Evolutionary conservation across 2,797 vertebrate genomes (phyloP), one percentile per base, ranked within the genome.

Genomic region (Melanotaenia parkinsoni): DNA sequence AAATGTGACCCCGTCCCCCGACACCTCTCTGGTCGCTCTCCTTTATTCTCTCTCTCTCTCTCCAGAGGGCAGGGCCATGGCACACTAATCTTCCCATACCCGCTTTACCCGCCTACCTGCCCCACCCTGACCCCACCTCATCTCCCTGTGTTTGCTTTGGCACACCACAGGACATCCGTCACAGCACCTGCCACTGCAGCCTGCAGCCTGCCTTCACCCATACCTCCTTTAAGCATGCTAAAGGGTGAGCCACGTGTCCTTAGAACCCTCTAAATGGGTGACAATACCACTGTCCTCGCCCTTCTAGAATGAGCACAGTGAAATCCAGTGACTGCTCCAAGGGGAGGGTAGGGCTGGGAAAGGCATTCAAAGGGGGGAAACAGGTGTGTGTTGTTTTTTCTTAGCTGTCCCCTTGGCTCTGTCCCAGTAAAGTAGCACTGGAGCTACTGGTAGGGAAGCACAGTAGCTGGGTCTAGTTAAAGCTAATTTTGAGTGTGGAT

Each of bases 231-330:
- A 72, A 79, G 84, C 77, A 68, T 78, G 86, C 85, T 87, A 89
- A 90, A 85, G 89, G 86, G 73, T 80, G 79, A 83, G 88, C 86
- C 92, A 92, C 84, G 85, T 91, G 89, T 91, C 76, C 70, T 54
- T 40, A 1, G 35, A 87, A 86, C 82, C 88, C 82, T 88, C 88
- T 92, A 92, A 94, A 92, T 81, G 88, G 91, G 91, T 90, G 91
- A 92, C 91, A 93, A 92, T 91, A 84, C 86, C 80, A 76, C 83
- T 89, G 88, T 92, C 92, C 87, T 88, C 77, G 57, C 86, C 82
- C 58, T 16, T 86, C 73, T 65, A 85, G 86, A 91, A 87, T 86
- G 91, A 80, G 80, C 70, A 70, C 80, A 22, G 56, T 72, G 76
- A 79, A 77, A 75, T 79, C 81, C 71, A 37, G 45, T 75, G 79